These are phyloP conservation scores for Rhynchophorus ferrugineus DNA, from an alignment of 1,140 invertebrate genomes.

Conservation along the genomic window DNA sequence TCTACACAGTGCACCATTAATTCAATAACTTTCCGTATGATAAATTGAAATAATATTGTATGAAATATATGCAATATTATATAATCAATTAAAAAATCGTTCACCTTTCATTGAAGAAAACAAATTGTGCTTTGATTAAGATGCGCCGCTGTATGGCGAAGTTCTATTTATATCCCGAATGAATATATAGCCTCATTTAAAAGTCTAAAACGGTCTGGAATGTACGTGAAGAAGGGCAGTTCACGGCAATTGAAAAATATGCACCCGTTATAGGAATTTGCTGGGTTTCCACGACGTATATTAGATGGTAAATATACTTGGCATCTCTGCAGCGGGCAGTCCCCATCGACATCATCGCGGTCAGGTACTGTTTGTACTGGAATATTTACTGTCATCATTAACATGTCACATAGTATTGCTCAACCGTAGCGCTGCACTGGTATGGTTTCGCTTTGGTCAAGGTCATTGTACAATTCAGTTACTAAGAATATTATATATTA, in stretches of 20 bases:
- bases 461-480: no score
- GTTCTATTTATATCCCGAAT: conserved; percentile 5
- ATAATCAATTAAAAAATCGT: no score
- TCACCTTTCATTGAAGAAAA: no score
- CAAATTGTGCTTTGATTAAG: no score
- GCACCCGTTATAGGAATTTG: conserved; percentile 8
- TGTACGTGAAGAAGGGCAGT: conserved; percentile 7
- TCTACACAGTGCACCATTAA: no score
- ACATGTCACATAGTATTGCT: neutral
- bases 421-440: no score
- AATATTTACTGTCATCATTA: neutral
- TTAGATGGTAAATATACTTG: neutral
- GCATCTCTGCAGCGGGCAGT: neutral
- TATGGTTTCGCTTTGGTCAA: no score
- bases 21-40: no score
- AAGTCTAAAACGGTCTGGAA: conserved; percentile 3
- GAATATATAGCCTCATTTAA: conserved; percentile 6
- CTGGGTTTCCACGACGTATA: neutral
- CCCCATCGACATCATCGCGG: no score
- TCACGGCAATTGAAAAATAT: conserved; percentile 1
- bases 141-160: neutral
- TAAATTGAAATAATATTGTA: no score
- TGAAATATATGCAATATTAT: no score
- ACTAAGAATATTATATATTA: no score
- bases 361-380: neutral